Base-by-base conservation (phyloP, 92 coral and sea anemone species). In the Parazoanthus atlanticus region DNA sequence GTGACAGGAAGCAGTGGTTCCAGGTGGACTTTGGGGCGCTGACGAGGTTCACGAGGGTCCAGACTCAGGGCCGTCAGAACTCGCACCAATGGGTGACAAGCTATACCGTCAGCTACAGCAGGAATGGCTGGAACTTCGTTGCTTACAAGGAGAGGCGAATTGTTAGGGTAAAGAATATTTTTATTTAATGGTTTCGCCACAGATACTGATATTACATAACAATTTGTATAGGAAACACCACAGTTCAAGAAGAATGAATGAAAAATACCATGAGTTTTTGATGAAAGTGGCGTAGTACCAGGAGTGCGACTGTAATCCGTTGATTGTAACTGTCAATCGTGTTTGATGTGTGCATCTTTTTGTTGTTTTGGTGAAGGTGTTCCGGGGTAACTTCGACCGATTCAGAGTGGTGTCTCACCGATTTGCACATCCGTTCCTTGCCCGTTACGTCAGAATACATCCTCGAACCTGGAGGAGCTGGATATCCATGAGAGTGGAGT, bases 381-480 rank as follows among this genome's bases (percentile, higher is more conserved):
- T 96, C 97, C 90, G 61, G 65, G 98, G 97, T 11, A 96, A 96
- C 90, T 96, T 76, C 88, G 93, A 96, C 64, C 91, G 95, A 31
- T 91, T 73, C 83, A 64, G 91, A 12, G 92, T 91, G 6, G 95
- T 96, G 5, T 85, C 80, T 43, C 92, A 94, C 84, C 88, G 85
- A 52, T 93, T 96, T 80, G 54, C 75, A 6, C 92, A 92, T 47
- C 92, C 96, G 2, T 87, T 96, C 70, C 52, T 79, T 12, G 94
- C 95, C 32, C 97, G 98, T 6, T 94, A 91, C 90, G 93, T 96
- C 92, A 94, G 93, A 88, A 86, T 96, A 46, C 91, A 94, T 40
- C 98, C 98, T 0, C 92, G 91, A 38, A 94, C 94, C 58, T 96
- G 98, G 98, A 90, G 94, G 31, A 86, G 94, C 49, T 91, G 94